phyloP scores from a whole-genome alignment of 2,888 invertebrate genomes.

The Sinopyrophorus schimmeli region DNA sequence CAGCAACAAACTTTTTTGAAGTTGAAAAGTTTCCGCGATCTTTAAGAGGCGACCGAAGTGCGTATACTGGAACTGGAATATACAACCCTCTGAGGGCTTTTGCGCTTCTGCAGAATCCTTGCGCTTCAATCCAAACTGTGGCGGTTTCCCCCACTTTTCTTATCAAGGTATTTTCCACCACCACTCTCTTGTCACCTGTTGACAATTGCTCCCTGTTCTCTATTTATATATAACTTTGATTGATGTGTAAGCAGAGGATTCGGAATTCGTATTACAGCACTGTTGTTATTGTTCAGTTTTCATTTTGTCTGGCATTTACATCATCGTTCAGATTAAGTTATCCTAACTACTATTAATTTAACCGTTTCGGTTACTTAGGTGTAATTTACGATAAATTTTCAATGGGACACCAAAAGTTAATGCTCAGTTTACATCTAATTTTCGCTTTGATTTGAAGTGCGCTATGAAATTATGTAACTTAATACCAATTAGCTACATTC shows the following conservation, averaged over 20 bases:
- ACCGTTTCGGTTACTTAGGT: background rate
- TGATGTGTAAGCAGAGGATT: conserved; percentile 16
- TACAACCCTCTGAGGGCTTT: conserved; percentile 26
- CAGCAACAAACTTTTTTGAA: conserved; percentile 12
- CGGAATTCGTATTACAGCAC: conserved; percentile 2
- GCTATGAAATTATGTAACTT: too few species aligned
- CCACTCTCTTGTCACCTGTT: conserved; percentile 42
- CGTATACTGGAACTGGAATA: conserved; percentile 28
- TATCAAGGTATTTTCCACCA: conserved; percentile 35
- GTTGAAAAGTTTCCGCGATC: conserved; percentile 25
- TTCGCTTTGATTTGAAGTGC: too few species aligned
- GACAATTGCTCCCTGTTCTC: conserved; percentile 38
- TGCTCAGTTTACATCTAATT: too few species aligned
- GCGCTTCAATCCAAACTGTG: conserved; percentile 25
- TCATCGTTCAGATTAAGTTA: conserved; percentile 8
- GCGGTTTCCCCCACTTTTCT: conserved; percentile 34
- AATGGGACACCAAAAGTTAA: background rate
- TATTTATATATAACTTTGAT: conserved; percentile 24
- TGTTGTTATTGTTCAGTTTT: background rate
- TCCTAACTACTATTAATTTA: conserved; percentile 8
- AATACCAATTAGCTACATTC: too few species aligned
- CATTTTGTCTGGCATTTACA: conserved; percentile 1
- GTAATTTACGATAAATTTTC: conserved; percentile 1
- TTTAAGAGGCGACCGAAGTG: conserved; percentile 26
- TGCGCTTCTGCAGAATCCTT: conserved; percentile 32